Base-by-base conservation (phyloP, 2,797 vertebrate genomes). In the Sebastiscus albofasciatus region DNA sequence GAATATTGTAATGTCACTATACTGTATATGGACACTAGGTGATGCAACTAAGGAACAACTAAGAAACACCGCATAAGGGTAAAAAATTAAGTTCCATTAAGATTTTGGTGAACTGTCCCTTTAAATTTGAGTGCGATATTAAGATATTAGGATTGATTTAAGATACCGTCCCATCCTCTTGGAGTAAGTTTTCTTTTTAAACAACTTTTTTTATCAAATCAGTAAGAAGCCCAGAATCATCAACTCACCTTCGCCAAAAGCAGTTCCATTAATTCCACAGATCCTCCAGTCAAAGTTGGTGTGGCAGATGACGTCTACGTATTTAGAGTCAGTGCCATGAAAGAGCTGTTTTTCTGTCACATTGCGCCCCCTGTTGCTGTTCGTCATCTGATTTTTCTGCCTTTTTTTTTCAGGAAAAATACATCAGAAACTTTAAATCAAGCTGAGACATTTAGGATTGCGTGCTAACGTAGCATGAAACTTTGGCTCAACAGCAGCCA, bases 251-350 rank as follows among this genome's bases (percentile, higher is more conserved):
- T 96, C 96, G 84, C 98, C 98, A 0, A 92, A 98, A 68, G 95
- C 95, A 0, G 97, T 97, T 12, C 97, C 98, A 5, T 98, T 95
- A 42, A 94, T 90, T 7, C 97, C 98, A 52, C 97, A 98, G 90
- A 98, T 91, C 70, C 97, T 95, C 97, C 98, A 99, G 91, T 99
- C 98, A 73, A 99, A 97, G 93, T 99, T 99, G 84, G 95, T 87
- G 59, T 75, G 90, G 88, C 98, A 97, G 90, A 99, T 98, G 83
- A 96, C 94, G 0, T 97, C 92, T 0, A 96, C 67, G 1, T 96
- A 65, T 65, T 85, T 89, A 12, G 85, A 27, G 60, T 94, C 93
- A 0, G 97, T 98, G 72, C 98, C 98, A 0, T 99, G 98, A 88
- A 99, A 99, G 31, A 99, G 95, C 77, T 87, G 88, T 59, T 89